Conservation (phyloP, 2,113 vertebrate species). For the Tricholaema leucomelas region DNA sequence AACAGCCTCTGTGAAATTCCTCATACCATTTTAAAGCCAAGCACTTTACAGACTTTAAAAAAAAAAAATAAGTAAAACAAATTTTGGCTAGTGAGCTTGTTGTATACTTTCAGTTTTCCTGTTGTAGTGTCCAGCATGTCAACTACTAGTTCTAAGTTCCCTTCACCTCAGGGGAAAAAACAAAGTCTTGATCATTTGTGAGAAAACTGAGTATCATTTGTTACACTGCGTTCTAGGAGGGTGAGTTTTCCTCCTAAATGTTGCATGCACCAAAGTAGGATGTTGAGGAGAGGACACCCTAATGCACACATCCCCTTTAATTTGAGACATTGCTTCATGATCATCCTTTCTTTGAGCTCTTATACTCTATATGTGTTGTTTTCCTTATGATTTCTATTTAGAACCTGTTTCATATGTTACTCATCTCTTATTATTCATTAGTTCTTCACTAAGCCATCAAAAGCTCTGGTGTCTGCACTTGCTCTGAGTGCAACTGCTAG, state of each 20-base stretch:
- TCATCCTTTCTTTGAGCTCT: background rate
- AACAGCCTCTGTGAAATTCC: background rate
- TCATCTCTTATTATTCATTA: background rate
- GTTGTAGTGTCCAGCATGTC: fast-evolving
- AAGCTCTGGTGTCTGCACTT: background rate
- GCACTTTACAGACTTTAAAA: background rate
- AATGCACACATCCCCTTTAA: background rate
- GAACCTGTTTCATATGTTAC: background rate
- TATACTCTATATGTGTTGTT: background rate
- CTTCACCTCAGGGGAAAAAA: background rate
- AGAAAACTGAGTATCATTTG: background rate
- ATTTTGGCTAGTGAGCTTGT: background rate
- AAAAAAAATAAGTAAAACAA: background rate
- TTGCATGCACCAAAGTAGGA: background rate
- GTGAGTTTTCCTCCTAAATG: background rate
- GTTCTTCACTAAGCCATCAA: background rate
- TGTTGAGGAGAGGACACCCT: background rate
- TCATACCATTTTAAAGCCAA: background rate
- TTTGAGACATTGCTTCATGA: background rate
- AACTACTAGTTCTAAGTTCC: background rate
- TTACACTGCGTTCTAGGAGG: background rate
- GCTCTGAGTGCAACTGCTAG: background rate
- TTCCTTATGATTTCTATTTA: background rate
- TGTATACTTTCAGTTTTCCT: background rate
- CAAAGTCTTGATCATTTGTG: background rate